These are phyloP conservation scores for Dipodomys ordii DNA, from an alignment of 2,113 vertebrate species.

Conservation along the genomic window DNA sequence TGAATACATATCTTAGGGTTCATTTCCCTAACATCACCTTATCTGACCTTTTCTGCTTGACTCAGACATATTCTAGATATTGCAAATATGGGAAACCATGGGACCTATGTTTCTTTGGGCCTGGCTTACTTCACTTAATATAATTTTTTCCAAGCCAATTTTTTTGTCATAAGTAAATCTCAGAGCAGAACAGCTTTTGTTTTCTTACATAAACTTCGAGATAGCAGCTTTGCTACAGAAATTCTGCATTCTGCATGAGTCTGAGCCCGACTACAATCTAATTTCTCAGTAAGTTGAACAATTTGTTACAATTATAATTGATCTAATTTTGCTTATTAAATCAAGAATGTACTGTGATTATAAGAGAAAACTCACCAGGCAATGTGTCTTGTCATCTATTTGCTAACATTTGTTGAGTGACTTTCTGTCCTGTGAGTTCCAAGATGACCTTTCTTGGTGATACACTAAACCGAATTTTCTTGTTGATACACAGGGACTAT, in stretches of 20 bases:
- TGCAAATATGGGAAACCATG: no score
- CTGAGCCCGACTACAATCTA: background rate
- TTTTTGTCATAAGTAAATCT: background rate
- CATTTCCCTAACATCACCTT: no score
- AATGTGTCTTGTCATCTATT: background rate
- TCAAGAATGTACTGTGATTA: background rate
- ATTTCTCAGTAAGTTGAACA: background rate
- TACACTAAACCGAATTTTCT: conserved; percentile 78
- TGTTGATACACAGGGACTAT: conserved; percentile 91
- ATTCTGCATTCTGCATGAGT: background rate
- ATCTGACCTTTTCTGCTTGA: no score
- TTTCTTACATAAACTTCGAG: background rate
- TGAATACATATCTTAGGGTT: no score
- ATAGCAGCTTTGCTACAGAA: background rate
- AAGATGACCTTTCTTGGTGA: conserved; percentile 57
- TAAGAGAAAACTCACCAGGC: background rate
- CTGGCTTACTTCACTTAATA: no score
- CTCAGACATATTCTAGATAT: no score
- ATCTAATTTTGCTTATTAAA: conserved; percentile 2
- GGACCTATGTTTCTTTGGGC: no score
- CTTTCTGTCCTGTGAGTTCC: background rate
- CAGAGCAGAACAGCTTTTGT: background rate
- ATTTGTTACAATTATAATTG: background rate
- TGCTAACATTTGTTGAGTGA: background rate
- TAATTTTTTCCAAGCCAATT: background rate